Conservation (phyloP, 2,113 vertebrate species). For the Pygoscelis antarcticus region DNA sequence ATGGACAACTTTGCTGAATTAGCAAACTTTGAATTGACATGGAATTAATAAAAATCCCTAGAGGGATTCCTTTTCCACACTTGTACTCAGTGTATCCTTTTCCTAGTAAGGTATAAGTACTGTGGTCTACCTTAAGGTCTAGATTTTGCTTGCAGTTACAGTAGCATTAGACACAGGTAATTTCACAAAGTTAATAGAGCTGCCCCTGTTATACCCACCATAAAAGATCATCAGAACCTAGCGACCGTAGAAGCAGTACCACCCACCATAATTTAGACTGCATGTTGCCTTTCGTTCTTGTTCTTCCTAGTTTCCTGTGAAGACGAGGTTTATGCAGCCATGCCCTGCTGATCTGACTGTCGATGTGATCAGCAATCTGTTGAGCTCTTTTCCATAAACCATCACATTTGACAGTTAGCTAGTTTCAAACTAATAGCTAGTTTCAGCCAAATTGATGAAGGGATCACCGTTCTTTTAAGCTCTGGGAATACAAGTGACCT, state of each 20-base stretch:
- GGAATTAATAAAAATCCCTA: slow-evolving; percentile 47
- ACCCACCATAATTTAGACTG: background rate
- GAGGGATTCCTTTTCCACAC: background rate
- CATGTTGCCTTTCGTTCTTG: background rate
- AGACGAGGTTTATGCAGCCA: background rate
- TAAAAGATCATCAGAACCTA: background rate
- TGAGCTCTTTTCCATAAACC: background rate
- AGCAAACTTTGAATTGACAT: slow-evolving; percentile 22
- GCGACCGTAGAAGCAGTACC: background rate
- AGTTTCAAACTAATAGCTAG: background rate
- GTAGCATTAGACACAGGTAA: background rate
- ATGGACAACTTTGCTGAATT: background rate
- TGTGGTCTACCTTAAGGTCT: background rate
- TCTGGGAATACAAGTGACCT: background rate
- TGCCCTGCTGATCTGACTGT: background rate
- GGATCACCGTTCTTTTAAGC: background rate
- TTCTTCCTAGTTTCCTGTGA: background rate
- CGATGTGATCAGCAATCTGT: background rate
- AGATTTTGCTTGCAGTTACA: background rate
- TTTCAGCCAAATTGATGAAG: background rate
- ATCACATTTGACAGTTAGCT: background rate
- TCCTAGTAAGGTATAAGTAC: background rate
- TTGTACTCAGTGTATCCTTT: background rate
- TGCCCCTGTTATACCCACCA: background rate
- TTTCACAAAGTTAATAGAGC: background rate